phyloP scores from a whole-genome alignment of 64 coral and sea anemone species.

The Montipora efflorescens region DNA sequence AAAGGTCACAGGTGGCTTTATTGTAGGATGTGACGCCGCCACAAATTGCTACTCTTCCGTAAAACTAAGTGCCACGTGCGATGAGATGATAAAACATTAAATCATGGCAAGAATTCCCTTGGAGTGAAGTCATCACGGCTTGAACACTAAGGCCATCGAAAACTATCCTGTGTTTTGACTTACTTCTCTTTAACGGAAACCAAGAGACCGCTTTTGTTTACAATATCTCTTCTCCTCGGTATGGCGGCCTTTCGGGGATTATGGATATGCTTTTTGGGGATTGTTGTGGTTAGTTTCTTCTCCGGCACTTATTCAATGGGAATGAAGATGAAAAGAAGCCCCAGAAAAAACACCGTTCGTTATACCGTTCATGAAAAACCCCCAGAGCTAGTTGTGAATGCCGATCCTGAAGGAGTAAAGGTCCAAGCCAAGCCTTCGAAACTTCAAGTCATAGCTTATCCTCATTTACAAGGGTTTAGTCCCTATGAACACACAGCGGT shows the following conservation, averaged over 20 bases:
- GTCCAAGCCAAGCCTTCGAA: conserved; percentile 96
- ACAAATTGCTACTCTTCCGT: conserved; percentile 59
- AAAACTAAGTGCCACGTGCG: conserved; percentile 72
- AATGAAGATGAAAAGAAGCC: conserved; percentile 66
- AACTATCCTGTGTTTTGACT: conserved; percentile 17
- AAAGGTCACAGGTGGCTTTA: conserved; percentile 35
- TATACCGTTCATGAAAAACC: conserved; percentile 95
- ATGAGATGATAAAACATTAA: conserved; percentile 79
- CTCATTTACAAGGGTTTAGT: conserved; percentile 91
- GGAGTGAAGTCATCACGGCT: conserved; percentile 56
- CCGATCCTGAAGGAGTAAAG: conserved; percentile 91
- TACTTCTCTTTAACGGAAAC: conserved; percentile 32
- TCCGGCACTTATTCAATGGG: conserved; percentile 48
- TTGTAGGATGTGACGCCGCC: conserved; percentile 33
- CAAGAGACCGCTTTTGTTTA: conserved; percentile 57
- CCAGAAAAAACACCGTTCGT: conserved; percentile 65
- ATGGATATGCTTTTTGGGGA: conserved; percentile 46
- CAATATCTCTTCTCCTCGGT: conserved; percentile 37
- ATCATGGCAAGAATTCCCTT: conserved; percentile 70
- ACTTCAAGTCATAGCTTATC: conserved; percentile 96
- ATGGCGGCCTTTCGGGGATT: conserved; percentile 77
- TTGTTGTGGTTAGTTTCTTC: conserved; percentile 61
- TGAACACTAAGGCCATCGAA: conserved; percentile 52
- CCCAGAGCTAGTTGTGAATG: conserved; percentile 93
- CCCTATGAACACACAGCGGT: conserved; percentile 95